A percentile compares a stretch with the other conserved stretches of the same genome.
Evolutionary conservation across 2,888 invertebrate species (phyloP).

Genomic region (Tanypteryx hageni): DNA sequence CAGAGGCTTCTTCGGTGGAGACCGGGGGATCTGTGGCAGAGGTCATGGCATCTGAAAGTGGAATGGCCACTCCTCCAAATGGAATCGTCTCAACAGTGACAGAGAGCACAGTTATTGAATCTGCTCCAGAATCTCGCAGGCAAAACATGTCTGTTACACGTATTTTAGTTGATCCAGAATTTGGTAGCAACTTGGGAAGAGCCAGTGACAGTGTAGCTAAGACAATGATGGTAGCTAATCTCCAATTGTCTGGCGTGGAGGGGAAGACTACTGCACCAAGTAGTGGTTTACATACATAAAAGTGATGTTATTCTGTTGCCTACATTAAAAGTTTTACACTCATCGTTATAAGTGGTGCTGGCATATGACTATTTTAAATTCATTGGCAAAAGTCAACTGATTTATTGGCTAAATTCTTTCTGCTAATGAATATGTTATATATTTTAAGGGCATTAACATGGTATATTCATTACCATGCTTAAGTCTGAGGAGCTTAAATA

Average conservation of each 20-base stretch:
- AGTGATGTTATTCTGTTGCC: neutral
- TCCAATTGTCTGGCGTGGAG: constrained; percentile 53
- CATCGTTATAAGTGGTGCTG: constrained; percentile 59
- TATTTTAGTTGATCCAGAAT: constrained; percentile 68
- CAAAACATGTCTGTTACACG: constrained; percentile 69
- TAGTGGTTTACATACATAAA: constrained; percentile 49
- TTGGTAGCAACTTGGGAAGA: constrained; percentile 16
- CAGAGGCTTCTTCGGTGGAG: constrained; percentile 65
- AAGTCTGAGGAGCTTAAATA: neutral
- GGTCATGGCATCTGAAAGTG: constrained; percentile 25
- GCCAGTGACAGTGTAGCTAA: constrained; percentile 43
- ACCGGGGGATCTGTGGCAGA: constrained; percentile 67
- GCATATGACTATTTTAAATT: constrained; percentile 47
- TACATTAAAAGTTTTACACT: neutral
- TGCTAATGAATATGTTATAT: neutral
- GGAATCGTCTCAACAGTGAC: constrained; percentile 37
- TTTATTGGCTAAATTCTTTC: constrained; percentile 29
- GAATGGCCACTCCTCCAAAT: constrained; percentile 40
- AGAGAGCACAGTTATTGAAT: constrained; percentile 68
- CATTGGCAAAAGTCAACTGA: constrained; percentile 36
- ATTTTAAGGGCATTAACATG: constrained; percentile 48
- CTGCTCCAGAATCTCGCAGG: constrained; percentile 66
- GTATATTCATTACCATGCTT: constrained; percentile 25
- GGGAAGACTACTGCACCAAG: constrained; percentile 36
- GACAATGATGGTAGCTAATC: constrained; percentile 57